Percentiles rank a stretch among this genome's conserved stretches.
Evolutionary conservation across 2,888 invertebrate genomes (phyloP).

Genomic region (Leucoptera coffeella): DNA sequence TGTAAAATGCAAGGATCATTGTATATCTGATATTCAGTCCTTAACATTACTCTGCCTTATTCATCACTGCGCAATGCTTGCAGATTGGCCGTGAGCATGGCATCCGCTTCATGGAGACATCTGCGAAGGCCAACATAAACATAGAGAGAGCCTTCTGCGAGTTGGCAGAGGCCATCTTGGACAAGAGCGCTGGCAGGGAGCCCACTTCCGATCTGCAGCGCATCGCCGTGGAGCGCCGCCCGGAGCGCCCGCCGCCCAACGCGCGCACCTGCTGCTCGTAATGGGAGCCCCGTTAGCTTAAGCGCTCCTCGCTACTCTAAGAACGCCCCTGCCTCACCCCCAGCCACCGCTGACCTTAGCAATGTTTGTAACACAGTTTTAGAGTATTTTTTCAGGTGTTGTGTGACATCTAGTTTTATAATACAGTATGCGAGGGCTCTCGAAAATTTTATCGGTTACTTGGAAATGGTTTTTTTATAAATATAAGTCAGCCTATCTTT

Average conservation of each 20-base stretch:
- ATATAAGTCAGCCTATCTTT: too few species aligned
- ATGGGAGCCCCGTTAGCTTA: too few species aligned
- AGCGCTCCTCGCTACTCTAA: too few species aligned
- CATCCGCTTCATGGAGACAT: slow-evolving; percentile 96
- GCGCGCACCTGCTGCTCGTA: slow-evolving; percentile 44
- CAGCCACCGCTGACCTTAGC: background rate
- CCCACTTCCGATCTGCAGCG: slow-evolving; percentile 58
- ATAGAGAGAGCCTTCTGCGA: slow-evolving; percentile 94
- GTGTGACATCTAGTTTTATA: too few species aligned
- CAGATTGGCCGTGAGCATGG: slow-evolving; percentile 94
- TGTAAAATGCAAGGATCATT: too few species aligned
- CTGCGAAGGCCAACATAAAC: slow-evolving; percentile 95
- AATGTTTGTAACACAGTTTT: too few species aligned
- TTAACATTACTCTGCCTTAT: too few species aligned
- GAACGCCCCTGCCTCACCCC: slow-evolving; percentile 1
- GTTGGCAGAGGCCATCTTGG: slow-evolving; percentile 89
- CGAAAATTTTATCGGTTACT: too few species aligned
- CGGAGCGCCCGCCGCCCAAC: slow-evolving; percentile 57
- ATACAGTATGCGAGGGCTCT: too few species aligned
- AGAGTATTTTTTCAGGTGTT: too few species aligned
- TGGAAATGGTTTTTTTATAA: too few species aligned
- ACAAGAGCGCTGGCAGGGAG: slow-evolving; percentile 81
- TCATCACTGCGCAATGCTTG: background rate
- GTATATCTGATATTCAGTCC: too few species aligned
- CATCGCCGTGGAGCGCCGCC: slow-evolving; percentile 65